Conservation (phyloP, 2,797 vertebrate species). For the Natrix natrix region DNA sequence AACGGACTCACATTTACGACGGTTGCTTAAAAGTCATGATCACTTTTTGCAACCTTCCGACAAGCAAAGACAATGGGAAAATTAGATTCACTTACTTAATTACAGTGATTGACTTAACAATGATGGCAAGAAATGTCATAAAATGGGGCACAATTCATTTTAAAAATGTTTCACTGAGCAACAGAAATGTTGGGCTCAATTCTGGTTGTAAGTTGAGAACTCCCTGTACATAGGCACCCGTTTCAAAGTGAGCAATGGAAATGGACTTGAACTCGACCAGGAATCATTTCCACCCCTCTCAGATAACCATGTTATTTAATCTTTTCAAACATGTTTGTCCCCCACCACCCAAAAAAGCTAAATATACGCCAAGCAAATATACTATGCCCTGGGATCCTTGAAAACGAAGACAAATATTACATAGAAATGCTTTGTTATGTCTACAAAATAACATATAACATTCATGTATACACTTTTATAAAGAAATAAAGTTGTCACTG, state of each 20-base stretch:
- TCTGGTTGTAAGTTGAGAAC: background rate
- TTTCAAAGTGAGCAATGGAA: background rate
- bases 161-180: no score
- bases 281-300: background rate
- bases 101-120: no score
- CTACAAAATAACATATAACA: background rate
- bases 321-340: background rate
- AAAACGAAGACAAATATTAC: background rate
- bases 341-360: background rate
- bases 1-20: background rate
- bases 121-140: no score
- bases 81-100: background rate
- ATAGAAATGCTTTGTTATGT: background rate
- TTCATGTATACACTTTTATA: no score
- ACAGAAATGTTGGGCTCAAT: no score
- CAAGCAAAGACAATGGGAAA: background rate
- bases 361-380: background rate
- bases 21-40: background rate
- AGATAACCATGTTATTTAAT: background rate
- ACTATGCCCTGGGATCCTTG: background rate
- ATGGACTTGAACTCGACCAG: background rate
- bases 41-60: background rate
- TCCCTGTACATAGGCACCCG: no score
- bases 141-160: no score
- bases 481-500: background rate